Evolutionary conservation across 2,797 vertebrate species (phyloP), one percentile per base, ranked within the genome.

Genomic region (Fistularia commersonii): DNA sequence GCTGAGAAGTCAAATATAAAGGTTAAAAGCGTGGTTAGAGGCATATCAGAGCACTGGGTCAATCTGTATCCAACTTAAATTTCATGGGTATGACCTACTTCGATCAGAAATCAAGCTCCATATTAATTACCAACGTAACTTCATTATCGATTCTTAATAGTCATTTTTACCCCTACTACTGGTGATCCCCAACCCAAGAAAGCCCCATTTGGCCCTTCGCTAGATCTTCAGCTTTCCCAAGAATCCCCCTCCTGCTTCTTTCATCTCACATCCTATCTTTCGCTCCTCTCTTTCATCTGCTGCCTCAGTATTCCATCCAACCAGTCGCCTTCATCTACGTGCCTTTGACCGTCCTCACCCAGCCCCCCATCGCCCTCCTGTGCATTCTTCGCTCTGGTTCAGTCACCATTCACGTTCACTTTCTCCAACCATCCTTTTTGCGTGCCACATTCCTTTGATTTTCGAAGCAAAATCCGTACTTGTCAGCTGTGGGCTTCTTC

Each of bases 201-300:
- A 23, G 23, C 23, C 23, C 55, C 45, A 38, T 54, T 51, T 11
- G 32, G n/a, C 51, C 45, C 15, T 48, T 57, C 50, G 33, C 49
- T 41, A 6, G 14, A 55, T 64, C 54, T 11, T 40, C 42, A 61
- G 12, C 8, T 13, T 13, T 64, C 77, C 76, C 66, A 63, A 43
- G 58, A 64, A 70, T 62, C 37, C 57, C 52, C 47, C 57, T 67
- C 39, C 57, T 8, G 6, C 53, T 62, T 61, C 53, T 80, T 77
- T 77, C 32, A 76, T 78, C 68, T 60, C 39, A 34, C 47, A n/a
- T 67, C 61, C 40, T 36, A 42, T 61, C 55, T 45, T 54, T 46
- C 60, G 39, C 61, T 38, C 47, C 44, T 11, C 46, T 54, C 69
- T 76, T 79, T 82, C 54, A 64, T 80, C 57, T 63, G 1, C 45